Percentiles rank a stretch among this genome's conserved stretches.
Conservation (phyloP, 2,888 invertebrate species). For the Ypsolopha scabrella region DNA sequence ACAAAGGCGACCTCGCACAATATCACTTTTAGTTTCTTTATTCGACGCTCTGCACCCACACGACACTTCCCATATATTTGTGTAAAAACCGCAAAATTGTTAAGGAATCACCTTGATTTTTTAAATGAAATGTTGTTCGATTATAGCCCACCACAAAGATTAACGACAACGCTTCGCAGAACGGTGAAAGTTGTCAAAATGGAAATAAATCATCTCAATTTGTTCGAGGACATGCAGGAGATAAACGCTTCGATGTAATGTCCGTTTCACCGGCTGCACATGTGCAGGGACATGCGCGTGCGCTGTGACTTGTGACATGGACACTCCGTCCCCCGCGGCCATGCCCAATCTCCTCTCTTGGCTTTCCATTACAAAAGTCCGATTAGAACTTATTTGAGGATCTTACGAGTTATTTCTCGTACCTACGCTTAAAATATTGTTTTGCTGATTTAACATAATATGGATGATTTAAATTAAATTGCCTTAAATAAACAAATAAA, state of each 20-base stretch:
- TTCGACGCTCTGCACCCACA: constrained; percentile 16
- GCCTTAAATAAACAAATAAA: too few species aligned
- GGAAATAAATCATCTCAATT: constrained; percentile 52
- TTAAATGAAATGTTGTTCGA: constrained; percentile 12
- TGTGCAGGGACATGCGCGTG: not conserved
- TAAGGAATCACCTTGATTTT: not conserved
- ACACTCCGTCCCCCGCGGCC: too few species aligned
- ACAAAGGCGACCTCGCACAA: constrained; percentile 40
- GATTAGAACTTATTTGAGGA: too few species aligned
- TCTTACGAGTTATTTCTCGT: too few species aligned
- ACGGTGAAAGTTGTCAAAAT: constrained; percentile 44
- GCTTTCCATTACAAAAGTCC: too few species aligned
- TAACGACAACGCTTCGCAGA: constrained; percentile 41
- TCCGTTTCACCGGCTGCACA: constrained; percentile 21
- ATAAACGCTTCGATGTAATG: constrained; percentile 49
- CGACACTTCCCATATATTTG: not conserved
- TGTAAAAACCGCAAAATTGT: not conserved
- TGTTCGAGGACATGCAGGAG: constrained; percentile 38
- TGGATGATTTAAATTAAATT: too few species aligned
- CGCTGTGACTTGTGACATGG: not conserved
- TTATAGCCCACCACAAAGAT: constrained; percentile 37
- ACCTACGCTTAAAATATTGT: too few species aligned
- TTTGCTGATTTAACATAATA: too few species aligned
- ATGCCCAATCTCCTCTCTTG: too few species aligned
- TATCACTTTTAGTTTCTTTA: constrained; percentile 38